These are phyloP conservation scores for Eustalomyia histrio DNA, from an alignment of 2,888 invertebrate genomes.

Conservation along the genomic window DNA sequence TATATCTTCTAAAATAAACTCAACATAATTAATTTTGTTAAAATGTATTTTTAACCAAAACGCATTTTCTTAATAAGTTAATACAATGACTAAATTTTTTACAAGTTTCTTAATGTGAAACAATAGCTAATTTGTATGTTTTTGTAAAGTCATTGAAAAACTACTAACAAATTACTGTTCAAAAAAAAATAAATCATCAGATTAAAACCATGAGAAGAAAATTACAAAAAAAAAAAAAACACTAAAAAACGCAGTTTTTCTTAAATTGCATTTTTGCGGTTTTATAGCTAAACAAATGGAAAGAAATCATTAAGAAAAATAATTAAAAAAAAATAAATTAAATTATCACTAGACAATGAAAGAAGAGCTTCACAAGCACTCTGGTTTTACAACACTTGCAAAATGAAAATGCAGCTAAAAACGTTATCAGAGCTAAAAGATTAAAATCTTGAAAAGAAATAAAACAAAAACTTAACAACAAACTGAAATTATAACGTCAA, in stretches of 20 bases:
- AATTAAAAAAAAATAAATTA: neutral
- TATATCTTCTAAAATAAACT: too few species aligned
- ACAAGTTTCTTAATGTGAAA: neutral
- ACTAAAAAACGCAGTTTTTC: neutral
- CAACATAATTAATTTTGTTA: too few species aligned
- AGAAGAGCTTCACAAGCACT: neutral
- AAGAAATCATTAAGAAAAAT: slow-evolving; percentile 36
- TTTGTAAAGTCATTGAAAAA: neutral
- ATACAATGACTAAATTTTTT: neutral
- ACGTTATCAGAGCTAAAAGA: slow-evolving; percentile 25
- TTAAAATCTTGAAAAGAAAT: slow-evolving; percentile 1
- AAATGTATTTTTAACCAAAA: too few species aligned
- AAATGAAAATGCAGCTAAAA: slow-evolving; percentile 16
- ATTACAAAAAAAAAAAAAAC: neutral
- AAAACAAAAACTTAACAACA: too few species aligned
- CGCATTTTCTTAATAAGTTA: neutral
- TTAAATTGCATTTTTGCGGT: slow-evolving; percentile 34
- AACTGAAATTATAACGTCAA: slow-evolving; percentile 1
- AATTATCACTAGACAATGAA: neutral
- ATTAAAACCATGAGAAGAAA: neutral
- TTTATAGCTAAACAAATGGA: slow-evolving; percentile 44
- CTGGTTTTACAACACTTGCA: neutral
- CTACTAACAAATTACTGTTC: neutral
- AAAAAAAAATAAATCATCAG: neutral
- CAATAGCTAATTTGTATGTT: neutral